Conservation (phyloP, 1,140 invertebrate genomes). For the Drosophila cardini region DNA sequence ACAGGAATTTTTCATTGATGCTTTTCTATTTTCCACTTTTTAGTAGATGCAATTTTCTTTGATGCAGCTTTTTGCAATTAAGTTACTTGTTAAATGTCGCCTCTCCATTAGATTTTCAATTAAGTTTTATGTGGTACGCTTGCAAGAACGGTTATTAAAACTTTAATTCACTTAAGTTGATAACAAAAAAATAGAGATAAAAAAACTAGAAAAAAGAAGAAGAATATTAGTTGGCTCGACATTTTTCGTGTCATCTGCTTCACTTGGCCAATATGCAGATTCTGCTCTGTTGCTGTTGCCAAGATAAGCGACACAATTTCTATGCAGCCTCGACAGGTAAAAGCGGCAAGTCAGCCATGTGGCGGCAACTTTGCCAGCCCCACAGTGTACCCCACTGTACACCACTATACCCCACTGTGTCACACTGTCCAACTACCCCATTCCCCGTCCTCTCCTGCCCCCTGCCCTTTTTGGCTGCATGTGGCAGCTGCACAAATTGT, state of each 20-base stretch:
- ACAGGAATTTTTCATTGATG: neutral
- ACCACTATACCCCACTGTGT: too few species aligned
- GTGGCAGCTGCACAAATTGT: constrained; percentile 74
- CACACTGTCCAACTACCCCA: too few species aligned
- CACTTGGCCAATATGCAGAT: constrained; percentile 31
- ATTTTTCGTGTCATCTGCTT: constrained; percentile 62
- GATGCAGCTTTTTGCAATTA: constrained; percentile 44
- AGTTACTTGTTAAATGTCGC: constrained; percentile 27
- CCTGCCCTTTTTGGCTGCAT: constrained; percentile 38
- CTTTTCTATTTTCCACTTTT: neutral
- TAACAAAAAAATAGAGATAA: constrained; percentile 40
- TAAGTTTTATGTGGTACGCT: constrained; percentile 56
- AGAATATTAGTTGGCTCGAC: constrained; percentile 59
- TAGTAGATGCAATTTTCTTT: constrained; percentile 25
- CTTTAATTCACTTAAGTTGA: constrained; percentile 73
- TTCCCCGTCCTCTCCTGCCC: too few species aligned
- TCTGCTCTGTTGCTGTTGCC: constrained; percentile 23
- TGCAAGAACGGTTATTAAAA: constrained; percentile 71
- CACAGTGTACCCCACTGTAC: too few species aligned
- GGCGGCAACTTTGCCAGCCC: constrained; percentile 5
- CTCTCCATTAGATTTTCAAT: constrained; percentile 68
- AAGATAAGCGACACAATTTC: constrained; percentile 55
- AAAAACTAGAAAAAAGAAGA: constrained; percentile 34
- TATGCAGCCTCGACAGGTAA: constrained; percentile 42
- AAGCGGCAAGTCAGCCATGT: constrained; percentile 48